phyloP scores from a whole-genome alignment of 2,797 vertebrate species.

The Myripristis murdjan region DNA sequence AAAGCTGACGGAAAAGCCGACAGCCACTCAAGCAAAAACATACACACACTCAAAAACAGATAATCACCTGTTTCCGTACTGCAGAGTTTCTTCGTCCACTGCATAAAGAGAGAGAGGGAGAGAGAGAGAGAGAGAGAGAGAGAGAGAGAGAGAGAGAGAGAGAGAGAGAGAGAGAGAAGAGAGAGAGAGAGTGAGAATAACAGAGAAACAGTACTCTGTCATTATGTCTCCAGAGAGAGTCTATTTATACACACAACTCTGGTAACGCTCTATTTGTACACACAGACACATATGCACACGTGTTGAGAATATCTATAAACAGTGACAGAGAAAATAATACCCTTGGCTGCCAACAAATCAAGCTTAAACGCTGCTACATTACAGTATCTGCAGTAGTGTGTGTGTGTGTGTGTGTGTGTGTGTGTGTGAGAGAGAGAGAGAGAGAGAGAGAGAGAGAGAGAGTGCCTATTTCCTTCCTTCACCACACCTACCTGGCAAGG shows the following conservation, averaged over 20 bases:
- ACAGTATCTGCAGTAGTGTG: constrained; percentile 25
- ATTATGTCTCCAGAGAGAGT: constrained; percentile 75
- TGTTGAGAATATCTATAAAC: constrained; percentile 69
- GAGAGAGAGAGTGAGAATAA: constrained; percentile 21
- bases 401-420: constrained; percentile 13
- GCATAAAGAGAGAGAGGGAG: no score
- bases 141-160: no score
- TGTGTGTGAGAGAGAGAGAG: constrained; percentile 20
- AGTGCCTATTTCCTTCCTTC: constrained; percentile 59
- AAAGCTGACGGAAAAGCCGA: constrained; percentile 23
- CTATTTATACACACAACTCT: constrained; percentile 76
- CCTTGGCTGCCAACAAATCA: constrained; percentile 60
- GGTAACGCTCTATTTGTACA: constrained; percentile 70
- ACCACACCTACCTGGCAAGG: constrained; percentile 93
- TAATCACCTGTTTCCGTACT: constrained; percentile 95
- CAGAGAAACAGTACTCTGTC: constrained; percentile 63
- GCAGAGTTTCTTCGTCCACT: constrained; percentile 92
- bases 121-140: no score
- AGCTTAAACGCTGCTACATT: constrained; percentile 44
- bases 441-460: constrained; percentile 4
- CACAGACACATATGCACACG: constrained; percentile 64
- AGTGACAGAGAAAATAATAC: constrained; percentile 62
- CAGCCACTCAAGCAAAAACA: constrained; percentile 36
- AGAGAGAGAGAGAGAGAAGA: constrained; percentile 44
- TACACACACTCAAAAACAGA: constrained; percentile 33